A percentile compares a stretch with the other conserved stretches of the same genome.
phyloP scores from a whole-genome alignment of 2,797 vertebrate genomes.

The Meda fulgida region DNA sequence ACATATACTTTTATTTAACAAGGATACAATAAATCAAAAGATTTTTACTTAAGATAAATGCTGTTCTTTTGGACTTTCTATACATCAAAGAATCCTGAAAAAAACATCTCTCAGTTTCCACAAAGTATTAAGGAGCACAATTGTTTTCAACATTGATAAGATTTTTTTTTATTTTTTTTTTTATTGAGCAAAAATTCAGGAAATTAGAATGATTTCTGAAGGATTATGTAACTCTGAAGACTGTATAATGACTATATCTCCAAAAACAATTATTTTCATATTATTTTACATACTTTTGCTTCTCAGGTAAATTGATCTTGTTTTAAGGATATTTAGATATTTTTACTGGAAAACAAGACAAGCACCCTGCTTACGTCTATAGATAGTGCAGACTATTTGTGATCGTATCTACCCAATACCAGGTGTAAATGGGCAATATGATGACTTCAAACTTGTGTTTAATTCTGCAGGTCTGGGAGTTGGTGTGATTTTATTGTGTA shows the following conservation, averaged over 20 bases:
- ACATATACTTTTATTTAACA: background rate
- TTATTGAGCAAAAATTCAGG: background rate
- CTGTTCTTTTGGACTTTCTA: background rate
- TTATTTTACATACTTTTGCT: background rate
- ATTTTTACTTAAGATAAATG: background rate
- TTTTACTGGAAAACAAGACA: background rate
- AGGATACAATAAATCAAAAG: background rate
- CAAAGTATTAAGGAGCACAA: background rate
- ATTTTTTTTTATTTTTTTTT: background rate
- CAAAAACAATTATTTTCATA: background rate
- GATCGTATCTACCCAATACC: background rate
- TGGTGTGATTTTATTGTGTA: constrained; percentile 1
- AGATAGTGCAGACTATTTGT: background rate
- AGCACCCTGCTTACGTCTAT: background rate
- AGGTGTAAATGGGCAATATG: background rate
- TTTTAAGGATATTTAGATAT: background rate
- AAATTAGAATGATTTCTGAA: too few relatives aligned
- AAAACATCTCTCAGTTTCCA: background rate
- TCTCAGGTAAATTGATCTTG: background rate
- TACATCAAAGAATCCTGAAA: background rate
- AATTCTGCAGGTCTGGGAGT: constrained; percentile 32
- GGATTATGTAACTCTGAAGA: background rate
- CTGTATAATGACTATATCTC: background rate
- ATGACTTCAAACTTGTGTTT: constrained; percentile 1
- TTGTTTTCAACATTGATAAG: background rate